Evolutionary conservation across 2,888 invertebrate genomes (phyloP).

Genomic region (Argyresthia goedartella): DNA sequence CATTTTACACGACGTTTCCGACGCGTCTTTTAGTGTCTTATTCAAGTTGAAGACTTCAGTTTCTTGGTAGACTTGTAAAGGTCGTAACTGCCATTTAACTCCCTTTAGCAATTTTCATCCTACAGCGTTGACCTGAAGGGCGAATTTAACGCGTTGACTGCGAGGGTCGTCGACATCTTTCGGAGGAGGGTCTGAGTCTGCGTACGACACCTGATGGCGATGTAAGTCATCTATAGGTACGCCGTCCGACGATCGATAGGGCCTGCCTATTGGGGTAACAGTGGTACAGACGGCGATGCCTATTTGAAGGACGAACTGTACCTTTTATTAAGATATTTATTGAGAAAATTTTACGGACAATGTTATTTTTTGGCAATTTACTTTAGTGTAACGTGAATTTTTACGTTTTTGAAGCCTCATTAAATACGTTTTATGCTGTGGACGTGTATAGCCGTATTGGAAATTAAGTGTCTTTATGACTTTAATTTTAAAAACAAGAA

Average conservation of each 20-base stretch:
- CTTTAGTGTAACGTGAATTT: background rate
- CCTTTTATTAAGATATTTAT: background rate
- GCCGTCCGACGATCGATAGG: constrained; percentile 5
- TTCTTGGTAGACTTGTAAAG: constrained; percentile 45
- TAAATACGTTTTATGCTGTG: background rate
- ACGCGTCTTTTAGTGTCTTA: constrained; percentile 53
- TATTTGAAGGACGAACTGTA: background rate
- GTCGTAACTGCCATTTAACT: constrained; percentile 43
- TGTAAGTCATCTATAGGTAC: constrained; percentile 7
- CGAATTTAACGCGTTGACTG: constrained; percentile 18
- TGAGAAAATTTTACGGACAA: background rate
- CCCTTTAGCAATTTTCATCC: constrained; percentile 40
- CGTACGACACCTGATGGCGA: constrained; percentile 5
- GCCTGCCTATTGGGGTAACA: constrained; percentile 3
- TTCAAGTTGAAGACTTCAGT: constrained; percentile 37
- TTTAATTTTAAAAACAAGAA: too few relatives aligned
- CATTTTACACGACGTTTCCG: constrained; percentile 10
- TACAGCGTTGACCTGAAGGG: constrained; percentile 23
- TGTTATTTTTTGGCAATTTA: background rate
- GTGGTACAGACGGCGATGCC: too few relatives aligned
- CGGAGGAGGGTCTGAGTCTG: constrained; percentile 5
- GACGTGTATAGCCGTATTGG: constrained; percentile 20
- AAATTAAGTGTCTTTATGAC: constrained; percentile 21
- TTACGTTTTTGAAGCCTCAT: background rate
- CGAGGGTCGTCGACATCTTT: constrained; percentile 29